phyloP scores from a whole-genome alignment of 1,140 invertebrate species.

The Luehdorfia chinensis region DNA sequence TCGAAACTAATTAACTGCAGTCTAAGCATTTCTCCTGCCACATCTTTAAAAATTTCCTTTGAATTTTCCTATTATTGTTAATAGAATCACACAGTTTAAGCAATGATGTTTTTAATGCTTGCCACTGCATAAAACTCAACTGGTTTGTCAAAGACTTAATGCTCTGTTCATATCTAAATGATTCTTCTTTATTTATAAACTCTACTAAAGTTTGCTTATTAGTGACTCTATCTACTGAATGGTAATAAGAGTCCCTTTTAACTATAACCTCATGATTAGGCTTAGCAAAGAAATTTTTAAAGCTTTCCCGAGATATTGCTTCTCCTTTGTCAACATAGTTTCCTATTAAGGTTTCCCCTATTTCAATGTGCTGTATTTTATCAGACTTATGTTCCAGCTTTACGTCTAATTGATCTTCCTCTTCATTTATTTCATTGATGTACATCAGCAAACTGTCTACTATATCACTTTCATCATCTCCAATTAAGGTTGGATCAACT shows the following conservation, averaged over 20 bases:
- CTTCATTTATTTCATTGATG: conserved; percentile 50
- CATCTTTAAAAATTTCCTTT: conserved; percentile 52
- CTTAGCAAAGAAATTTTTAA: conserved; percentile 25
- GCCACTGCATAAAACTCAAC: conserved; percentile 72
- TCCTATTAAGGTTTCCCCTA: conserved; percentile 3
- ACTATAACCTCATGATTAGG: not conserved
- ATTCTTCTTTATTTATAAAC: conserved; percentile 62
- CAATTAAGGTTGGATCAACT: conserved; percentile 30
- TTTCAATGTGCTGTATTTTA: conserved; percentile 17
- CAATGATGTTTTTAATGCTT: conserved; percentile 46
- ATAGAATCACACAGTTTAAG: conserved; percentile 30
- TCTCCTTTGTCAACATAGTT: conserved; percentile 29
- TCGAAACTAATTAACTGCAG: conserved; percentile 29
- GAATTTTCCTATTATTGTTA: conserved; percentile 45
- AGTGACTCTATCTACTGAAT: conserved; percentile 44
- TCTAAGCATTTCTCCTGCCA: conserved; percentile 66
- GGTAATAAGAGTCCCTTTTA: conserved; percentile 25
- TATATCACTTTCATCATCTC: conserved; percentile 37
- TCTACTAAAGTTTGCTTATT: conserved; percentile 39
- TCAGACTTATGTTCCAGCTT: conserved; percentile 20
- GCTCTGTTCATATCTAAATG: conserved; percentile 47
- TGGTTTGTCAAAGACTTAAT: conserved; percentile 53
- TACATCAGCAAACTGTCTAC: conserved; percentile 53
- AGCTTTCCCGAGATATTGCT: conserved; percentile 30
- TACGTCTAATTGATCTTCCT: conserved; percentile 15